Evolutionary conservation across 2,797 vertebrate species (phyloP).

Genomic region (Gallinago stenura): DNA sequence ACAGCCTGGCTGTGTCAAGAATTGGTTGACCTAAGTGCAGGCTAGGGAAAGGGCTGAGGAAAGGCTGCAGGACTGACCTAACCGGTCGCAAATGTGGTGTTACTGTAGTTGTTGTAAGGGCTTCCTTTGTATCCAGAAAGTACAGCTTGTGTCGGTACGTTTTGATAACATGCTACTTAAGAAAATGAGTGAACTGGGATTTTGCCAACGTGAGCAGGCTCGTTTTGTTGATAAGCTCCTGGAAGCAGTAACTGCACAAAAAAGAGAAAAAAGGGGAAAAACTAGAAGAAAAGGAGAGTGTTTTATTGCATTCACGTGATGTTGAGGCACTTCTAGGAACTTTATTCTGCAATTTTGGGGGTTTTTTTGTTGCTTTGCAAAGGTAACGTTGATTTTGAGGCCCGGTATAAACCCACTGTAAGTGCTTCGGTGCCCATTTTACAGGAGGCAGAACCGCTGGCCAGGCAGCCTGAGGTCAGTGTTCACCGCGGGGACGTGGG

Average conservation of each 20-base stretch:
- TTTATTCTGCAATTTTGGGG: background rate
- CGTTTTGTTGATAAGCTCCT: slow-evolving; percentile 41
- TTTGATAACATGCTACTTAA: background rate
- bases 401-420: background rate
- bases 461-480: accelerated
- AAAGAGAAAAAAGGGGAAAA: background rate
- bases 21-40: background rate
- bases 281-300: background rate
- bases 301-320: background rate
- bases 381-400: background rate
- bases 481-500: background rate
- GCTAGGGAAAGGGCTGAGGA: background rate
- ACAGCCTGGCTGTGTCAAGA: background rate
- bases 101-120: background rate
- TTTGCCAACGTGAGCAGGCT: slow-evolving; percentile 31
- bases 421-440: background rate
- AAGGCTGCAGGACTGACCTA: background rate
- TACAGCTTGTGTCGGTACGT: background rate
- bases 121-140: slow-evolving; percentile 33
- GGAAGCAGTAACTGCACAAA: background rate
- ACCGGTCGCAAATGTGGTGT: background rate
- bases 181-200: slow-evolving; percentile 26
- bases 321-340: background rate
- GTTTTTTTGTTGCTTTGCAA: background rate
- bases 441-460: background rate